Evolutionary conservation across 2,113 vertebrate species (phyloP).

Genomic region (Meles meles): DNA sequence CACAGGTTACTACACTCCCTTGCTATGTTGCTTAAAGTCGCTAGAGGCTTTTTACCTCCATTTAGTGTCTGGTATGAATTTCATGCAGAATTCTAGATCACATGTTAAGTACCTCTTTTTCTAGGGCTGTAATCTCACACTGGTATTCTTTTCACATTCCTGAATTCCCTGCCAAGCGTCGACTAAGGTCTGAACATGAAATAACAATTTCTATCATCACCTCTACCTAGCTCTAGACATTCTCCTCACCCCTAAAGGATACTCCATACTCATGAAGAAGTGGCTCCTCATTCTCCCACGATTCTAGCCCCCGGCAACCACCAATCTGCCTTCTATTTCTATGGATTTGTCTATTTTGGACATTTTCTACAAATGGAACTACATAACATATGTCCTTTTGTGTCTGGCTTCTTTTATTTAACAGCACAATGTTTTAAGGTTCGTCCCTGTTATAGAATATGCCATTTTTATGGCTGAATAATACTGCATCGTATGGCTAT

Average conservation of each 20-base stretch:
- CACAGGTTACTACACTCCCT: not conserved
- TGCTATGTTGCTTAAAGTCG: not conserved
- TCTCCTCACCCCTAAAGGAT: not conserved
- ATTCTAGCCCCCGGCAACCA: not conserved
- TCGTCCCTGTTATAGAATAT: not conserved
- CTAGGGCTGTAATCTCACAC: not conserved
- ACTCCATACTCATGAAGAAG: not conserved
- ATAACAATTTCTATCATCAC: not conserved
- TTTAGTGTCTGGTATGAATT: not conserved
- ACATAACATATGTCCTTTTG: not conserved
- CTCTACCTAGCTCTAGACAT: not conserved
- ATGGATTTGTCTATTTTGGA: not conserved
- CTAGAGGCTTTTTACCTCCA: not conserved
- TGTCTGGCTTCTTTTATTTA: not conserved
- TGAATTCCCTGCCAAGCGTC: not conserved
- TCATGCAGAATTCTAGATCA: not conserved
- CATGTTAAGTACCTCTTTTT: not conserved
- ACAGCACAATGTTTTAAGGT: not conserved
- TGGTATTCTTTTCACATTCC: not conserved
- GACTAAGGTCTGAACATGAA: not conserved
- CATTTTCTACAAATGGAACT: not conserved
- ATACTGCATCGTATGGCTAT: not conserved
- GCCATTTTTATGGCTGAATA: not conserved
- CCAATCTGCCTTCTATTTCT: not conserved
- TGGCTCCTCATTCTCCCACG: not conserved